Evolutionary conservation across 1,140 invertebrate species (phyloP).

Genomic region (Pseudomyrmex pallidus): DNA sequence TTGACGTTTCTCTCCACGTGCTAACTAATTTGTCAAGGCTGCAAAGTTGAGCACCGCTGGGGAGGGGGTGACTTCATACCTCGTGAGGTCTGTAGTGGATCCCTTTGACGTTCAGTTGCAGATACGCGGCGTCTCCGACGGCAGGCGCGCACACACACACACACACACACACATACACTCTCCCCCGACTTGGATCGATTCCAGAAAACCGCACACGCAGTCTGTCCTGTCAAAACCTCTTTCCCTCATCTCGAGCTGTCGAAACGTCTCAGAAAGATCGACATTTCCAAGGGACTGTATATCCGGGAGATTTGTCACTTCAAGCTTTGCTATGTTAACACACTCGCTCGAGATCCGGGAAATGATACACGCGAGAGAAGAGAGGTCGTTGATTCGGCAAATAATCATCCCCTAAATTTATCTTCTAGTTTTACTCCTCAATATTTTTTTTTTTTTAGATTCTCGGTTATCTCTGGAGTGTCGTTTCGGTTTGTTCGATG

Average conservation of each 20-base stretch:
- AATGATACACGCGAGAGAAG: too few species aligned
- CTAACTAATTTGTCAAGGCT: not conserved
- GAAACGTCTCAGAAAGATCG: not conserved
- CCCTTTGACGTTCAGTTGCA: constrained; percentile 33
- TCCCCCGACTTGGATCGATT: constrained; percentile 54
- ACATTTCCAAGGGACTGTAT: not conserved
- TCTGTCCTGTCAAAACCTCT: constrained; percentile 37
- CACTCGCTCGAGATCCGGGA: too few species aligned
- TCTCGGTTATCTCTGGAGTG: too few species aligned
- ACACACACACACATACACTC: too few species aligned
- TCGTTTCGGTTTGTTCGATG: too few species aligned
- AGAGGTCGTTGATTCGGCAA: too few species aligned
- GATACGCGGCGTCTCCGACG: not conserved
- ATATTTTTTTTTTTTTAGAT: too few species aligned
- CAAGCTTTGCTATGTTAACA: too few species aligned
- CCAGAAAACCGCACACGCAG: constrained; percentile 23
- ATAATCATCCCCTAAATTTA: too few species aligned
- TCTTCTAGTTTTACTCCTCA: too few species aligned
- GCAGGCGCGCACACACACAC: not conserved
- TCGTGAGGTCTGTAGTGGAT: not conserved
- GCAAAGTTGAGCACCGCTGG: constrained; percentile 12
- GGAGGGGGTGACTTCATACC: constrained; percentile 11
- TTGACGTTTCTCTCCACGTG: constrained; percentile 20
- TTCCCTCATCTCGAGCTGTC: not conserved
- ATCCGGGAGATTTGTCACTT: too few species aligned